Percentiles rank a stretch among this genome's conserved stretches.
These are phyloP conservation scores for Odocoileus virginianus DNA, from an alignment of 2,113 vertebrate species.

Conservation along the genomic window DNA sequence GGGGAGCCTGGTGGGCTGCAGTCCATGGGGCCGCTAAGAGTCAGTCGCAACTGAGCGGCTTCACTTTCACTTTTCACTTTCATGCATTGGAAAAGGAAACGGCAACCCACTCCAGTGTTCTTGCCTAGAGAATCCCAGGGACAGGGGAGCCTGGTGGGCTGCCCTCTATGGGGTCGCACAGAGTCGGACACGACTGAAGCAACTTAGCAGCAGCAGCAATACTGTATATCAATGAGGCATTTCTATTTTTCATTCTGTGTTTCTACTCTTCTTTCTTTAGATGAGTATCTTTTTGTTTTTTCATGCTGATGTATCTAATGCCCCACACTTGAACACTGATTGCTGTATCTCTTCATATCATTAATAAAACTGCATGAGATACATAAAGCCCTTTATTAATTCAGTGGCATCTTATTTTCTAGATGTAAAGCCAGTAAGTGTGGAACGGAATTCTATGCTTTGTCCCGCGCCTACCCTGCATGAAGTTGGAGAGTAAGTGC, in stretches of 20 bases:
- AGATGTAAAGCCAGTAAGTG: constrained; percentile 86
- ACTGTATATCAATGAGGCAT: background rate
- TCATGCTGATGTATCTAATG: background rate
- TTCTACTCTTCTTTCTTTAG: background rate
- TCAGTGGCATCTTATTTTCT: constrained; percentile 70
- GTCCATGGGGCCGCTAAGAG: too few relatives aligned
- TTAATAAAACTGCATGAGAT: background rate
- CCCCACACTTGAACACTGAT: background rate
- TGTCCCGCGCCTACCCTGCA: constrained; percentile 91
- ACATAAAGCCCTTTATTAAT: background rate
- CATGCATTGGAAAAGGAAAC: too few relatives aligned
- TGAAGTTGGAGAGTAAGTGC: constrained; percentile 95
- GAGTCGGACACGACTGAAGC: too few relatives aligned
- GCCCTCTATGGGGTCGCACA: too few relatives aligned
- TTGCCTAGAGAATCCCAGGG: too few relatives aligned
- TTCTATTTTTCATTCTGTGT: background rate
- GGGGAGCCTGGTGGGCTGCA: too few relatives aligned
- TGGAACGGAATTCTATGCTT: constrained; percentile 86
- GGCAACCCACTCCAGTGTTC: too few relatives aligned
- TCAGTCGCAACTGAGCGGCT: too few relatives aligned
- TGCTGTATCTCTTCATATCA: background rate
- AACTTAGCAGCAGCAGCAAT: too few relatives aligned
- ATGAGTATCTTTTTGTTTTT: background rate
- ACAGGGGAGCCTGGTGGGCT: too few relatives aligned
- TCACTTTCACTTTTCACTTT: too few relatives aligned